Base-by-base conservation (phyloP, 1,140 invertebrate species). In the Stenopsyche tienmushanensis region DNA sequence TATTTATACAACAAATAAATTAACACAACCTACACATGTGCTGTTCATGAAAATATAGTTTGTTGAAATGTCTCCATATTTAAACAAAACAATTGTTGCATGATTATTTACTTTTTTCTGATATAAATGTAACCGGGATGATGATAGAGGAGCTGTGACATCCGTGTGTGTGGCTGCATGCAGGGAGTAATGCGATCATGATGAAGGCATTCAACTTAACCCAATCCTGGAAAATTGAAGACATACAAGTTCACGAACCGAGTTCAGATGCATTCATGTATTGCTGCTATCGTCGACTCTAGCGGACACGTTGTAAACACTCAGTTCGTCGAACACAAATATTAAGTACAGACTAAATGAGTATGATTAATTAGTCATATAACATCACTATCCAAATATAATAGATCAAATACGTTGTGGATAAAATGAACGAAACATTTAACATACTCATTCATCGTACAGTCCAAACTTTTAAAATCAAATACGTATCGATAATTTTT, bases 191-290 rank as follows among this genome's bases (percentile, higher is more conserved):
- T 34, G 13, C 29, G 29, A 34, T 7, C 29, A 13, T 13, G 29
- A 34, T 13, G 29, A 34, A 7, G 29, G 34, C 53, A 24, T 26
- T 70, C 58, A 70, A 70, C 65, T 67, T 62, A 70, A 70, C 69
- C 69, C 69, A 67, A 70, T 70, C 69, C 69, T 70, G 69, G 59
- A 70, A 70, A 64, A 60, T 70, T 52, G 34, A 70, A 64, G 62
- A 58, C 15, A 62, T 45, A 60, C 15, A 59, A 42, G 24, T 34
- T 64, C 50, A 49, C 54, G 10, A 7, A 24, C 17, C 18, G 15
- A 20, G 13, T 64, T 50, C 15, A n/a, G 7, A 42, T 21, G 26
- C 18, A 13, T 62, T 15, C 9, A 13, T 62, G 9, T 39, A 34
- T 29, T 23, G 17, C 20, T 13, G 18, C 9, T 24, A 18, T 17